Evolutionary conservation across 2,797 vertebrate genomes (phyloP), one percentile per base, ranked within the genome.

Genomic region (Chrysocyon brachyurus): DNA sequence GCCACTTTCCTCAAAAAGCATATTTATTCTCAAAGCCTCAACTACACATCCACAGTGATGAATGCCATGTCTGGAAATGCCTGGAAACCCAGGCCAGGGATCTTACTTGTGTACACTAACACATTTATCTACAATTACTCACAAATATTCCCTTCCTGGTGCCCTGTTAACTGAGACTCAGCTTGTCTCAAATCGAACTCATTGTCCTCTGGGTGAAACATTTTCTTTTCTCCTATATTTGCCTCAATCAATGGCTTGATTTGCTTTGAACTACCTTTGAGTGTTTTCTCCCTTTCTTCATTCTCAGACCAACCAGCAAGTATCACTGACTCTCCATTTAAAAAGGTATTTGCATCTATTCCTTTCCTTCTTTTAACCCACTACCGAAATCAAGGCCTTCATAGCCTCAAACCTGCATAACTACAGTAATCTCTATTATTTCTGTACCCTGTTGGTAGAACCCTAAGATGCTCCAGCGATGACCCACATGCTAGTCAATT

Each of bases 21-120:
- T 14, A 56, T 78, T 87, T 49, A 52, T 46, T n/a, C 78, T 61
- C 31, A 16, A 6, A 54, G 36, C 33, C 56, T 61, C 15, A 2
- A 4, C 46, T n/a, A 4, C 1, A 19, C 1, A n/a, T 87, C 22
- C 36, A 6, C 3, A 7, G 63, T 6, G 19, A 68, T 2, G 22
- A 5, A n/a, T 3, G 7, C 24, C 46, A 72, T 6, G 1, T 21
- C 24, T 8, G 19, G 36, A 36, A 36, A 36, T 36, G 36, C 36
- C 36, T 36, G 36, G 36, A 36, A 36, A 36, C 11, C 19, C 15
- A 12, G 26, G 9, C 28, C 91, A 7, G 19, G 66, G 19, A 5
- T 56, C 36, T 21, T 1, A 21, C 3, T 14, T 14, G 26, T 0
- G 12, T 46, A 6, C 4, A 11, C 61, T 9, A 17, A 36, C 3